Base-by-base conservation (phyloP, 2,888 invertebrate species). In the Acanthosoma haemorrhoidale region DNA sequence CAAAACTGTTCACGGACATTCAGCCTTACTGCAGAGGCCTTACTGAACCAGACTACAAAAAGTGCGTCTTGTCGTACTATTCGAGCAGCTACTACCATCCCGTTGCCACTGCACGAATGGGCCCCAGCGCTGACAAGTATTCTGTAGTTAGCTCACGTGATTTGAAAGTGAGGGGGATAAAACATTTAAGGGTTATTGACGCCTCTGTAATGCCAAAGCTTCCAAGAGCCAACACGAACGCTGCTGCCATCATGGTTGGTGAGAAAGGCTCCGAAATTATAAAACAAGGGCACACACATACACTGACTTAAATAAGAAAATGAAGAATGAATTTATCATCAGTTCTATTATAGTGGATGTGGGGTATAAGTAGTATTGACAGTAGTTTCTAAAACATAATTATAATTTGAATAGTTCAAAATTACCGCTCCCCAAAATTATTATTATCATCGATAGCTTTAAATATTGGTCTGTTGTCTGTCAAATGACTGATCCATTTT, bases 241-340 rank as follows among this genome's bases (percentile, higher is more conserved):
- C 60, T 4, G 67, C 70, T 4, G 39, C 59, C 4, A 58, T 70
- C 31, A 61, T 68, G 67, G 67, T 70, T 18, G 70, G 34, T 8
- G 70, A 70, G 58, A 70, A 70, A 18, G 70, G 43, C 15, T 11
- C 60, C 4, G 70, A 70, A 25, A 58, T 70, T n/a, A 70, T 70
- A 13, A 70, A 70, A 60, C 1, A 2, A 16, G 8, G 18, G 5
- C 6, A 39, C 39, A 39, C 15, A 32, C 9, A 32, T 32, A 32
- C n/a, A n/a, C n/a, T n/a, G n/a, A n/a, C n/a, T n/a, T n/a, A n/a
- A n/a, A n/a, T n/a, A n/a, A n/a, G n/a, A n/a, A n/a, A n/a, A n/a
- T n/a, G n/a, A n/a, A n/a, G n/a, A n/a, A n/a, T n/a, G n/a, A n/a
- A n/a, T n/a, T n/a, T n/a, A n/a, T n/a, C n/a, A n/a, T n/a, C n/a